These are phyloP conservation scores for Barnardius zonarius DNA, from an alignment of 2,113 vertebrate species.

Conservation along the genomic window DNA sequence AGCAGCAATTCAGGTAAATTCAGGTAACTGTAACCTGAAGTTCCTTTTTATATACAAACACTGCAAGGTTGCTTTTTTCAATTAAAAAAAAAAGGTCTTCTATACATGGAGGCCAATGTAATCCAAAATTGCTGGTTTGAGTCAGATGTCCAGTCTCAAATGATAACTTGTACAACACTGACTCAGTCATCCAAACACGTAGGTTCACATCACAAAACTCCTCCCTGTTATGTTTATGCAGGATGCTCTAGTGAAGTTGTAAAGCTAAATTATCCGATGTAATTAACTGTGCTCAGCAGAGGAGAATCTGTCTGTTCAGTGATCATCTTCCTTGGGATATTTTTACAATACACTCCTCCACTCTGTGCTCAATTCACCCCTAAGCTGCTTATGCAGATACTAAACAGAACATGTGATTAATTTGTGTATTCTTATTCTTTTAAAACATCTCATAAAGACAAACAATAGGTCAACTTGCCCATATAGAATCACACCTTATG, in stretches of 20 bases:
- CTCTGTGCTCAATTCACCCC: not conserved
- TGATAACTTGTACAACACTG: not conserved
- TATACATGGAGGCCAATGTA: not conserved
- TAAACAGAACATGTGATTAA: not conserved
- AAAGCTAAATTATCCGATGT: not conserved
- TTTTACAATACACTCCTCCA: not conserved
- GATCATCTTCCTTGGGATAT: not conserved
- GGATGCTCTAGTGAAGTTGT: not conserved
- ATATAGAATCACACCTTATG: not conserved
- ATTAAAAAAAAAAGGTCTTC: not conserved
- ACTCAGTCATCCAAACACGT: not conserved
- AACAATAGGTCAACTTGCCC: constrained; percentile 4
- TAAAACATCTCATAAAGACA: constrained; percentile 14
- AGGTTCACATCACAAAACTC: not conserved
- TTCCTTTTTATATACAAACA: not conserved
- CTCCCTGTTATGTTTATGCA: not conserved
- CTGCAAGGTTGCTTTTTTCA: not conserved
- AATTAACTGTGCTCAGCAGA: not conserved
- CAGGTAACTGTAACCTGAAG: not conserved
- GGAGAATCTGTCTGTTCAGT: not conserved
- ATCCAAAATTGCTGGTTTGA: not conserved
- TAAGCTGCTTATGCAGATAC: not conserved
- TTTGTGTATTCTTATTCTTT: constrained; percentile 13
- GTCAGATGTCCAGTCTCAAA: not conserved
- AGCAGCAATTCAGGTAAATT: not conserved